Conservation (phyloP, 2,797 vertebrate species). For the Oryzias dopingdopingensis region DNA sequence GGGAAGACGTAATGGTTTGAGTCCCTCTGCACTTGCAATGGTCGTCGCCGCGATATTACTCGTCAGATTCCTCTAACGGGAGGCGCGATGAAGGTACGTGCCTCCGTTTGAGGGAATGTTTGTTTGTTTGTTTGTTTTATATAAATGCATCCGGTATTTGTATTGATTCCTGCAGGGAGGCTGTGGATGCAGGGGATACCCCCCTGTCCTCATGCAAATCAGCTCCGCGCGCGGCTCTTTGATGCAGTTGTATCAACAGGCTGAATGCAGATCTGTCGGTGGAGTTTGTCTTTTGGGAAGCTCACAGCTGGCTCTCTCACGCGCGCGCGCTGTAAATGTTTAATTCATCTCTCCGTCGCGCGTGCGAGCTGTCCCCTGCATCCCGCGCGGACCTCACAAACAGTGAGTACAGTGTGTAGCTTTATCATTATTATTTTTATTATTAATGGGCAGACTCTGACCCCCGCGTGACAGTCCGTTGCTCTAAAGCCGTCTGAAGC, state of each 20-base stretch:
- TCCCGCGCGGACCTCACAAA: slow-evolving; percentile 18
- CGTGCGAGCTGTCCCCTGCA: slow-evolving; percentile 13
- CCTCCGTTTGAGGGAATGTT: not conserved
- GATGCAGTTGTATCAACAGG: slow-evolving; percentile 21
- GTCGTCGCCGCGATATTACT: slow-evolving; percentile 69
- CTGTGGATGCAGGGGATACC: slow-evolving; percentile 39
- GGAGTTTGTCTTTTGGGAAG: not conserved
- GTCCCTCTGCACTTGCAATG: slow-evolving; percentile 73
- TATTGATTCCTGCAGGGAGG: slow-evolving; percentile 26
- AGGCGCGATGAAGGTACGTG: slow-evolving; percentile 80
- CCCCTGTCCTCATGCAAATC: slow-evolving; percentile 23
- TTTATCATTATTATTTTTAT: not conserved
- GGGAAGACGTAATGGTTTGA: slow-evolving; percentile 83
- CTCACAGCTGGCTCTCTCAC: not conserved
- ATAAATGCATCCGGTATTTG: not conserved
- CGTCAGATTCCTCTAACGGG: slow-evolving; percentile 68
- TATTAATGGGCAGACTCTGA: slow-evolving; percentile 46
- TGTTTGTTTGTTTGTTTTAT: too few species aligned
- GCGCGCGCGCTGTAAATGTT: not conserved
- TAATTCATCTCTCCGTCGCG: slow-evolving; percentile 8
- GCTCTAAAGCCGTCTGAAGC: slow-evolving; percentile 46
- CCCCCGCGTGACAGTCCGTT: slow-evolving; percentile 45
- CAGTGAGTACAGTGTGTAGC: slow-evolving; percentile 41
- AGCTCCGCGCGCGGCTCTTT: slow-evolving; percentile 13
- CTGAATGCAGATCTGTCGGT: slow-evolving; percentile 2